Conservation (phyloP, 92 coral and sea anemone genomes). For the Paragorgia papillata region DNA sequence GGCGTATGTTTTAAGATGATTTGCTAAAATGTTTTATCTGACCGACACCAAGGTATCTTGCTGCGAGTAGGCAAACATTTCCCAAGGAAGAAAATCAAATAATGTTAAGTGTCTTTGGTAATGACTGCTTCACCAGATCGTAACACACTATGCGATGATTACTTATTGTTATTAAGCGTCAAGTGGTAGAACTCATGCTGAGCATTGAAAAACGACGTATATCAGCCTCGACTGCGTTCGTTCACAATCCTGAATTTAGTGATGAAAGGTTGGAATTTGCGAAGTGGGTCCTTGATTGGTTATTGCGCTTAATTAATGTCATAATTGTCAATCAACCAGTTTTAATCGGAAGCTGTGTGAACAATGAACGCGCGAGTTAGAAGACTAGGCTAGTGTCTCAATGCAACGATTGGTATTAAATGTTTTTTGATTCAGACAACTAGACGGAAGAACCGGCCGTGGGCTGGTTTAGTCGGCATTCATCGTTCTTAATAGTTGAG, state of each 20-base stretch:
- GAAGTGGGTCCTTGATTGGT: constrained; percentile 47
- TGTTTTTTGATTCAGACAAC: constrained; percentile 24
- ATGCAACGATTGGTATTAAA: no score
- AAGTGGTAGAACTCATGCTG: constrained; percentile 37
- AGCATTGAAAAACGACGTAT: constrained; percentile 8
- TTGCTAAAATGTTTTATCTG: background rate
- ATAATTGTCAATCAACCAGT: constrained; percentile 48
- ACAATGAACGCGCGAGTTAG: constrained; percentile 44
- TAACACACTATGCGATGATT: constrained; percentile 36
- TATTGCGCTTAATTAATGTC: constrained; percentile 41
- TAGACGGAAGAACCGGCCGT: constrained; percentile 29
- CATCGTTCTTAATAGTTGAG: background rate
- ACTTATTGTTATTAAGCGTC: constrained; percentile 39
- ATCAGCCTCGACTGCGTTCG: constrained; percentile 38
- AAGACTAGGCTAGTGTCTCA: constrained; percentile 15
- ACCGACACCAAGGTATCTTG: constrained; percentile 42
- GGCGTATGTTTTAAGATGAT: constrained; percentile 14
- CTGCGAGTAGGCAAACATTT: constrained; percentile 44
- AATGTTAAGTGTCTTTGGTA: constrained; percentile 31
- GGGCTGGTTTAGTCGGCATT: constrained; percentile 1
- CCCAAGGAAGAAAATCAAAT: constrained; percentile 25
- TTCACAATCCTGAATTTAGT: constrained; percentile 27
- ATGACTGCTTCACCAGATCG: constrained; percentile 36
- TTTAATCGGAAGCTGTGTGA: constrained; percentile 48
- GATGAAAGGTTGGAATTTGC: constrained; percentile 39